Base-by-base conservation (phyloP, 2,888 invertebrate species). In the Andrena camellia region DNA sequence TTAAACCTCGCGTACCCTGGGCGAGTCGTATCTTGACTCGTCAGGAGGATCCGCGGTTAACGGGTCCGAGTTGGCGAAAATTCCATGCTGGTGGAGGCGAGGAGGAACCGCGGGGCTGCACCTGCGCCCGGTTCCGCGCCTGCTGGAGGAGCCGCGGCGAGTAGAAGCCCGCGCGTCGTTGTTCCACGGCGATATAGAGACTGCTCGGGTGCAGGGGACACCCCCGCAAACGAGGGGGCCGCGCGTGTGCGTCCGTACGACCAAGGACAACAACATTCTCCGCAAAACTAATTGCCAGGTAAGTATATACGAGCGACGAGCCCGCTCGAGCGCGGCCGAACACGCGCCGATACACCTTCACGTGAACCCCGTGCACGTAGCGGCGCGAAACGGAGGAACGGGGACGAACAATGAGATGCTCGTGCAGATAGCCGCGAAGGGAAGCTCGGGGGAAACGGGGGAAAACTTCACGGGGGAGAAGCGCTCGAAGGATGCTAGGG, bases 201-300 rank as follows among this genome's bases (percentile, higher is more conserved):
- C 81, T 77, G 81, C 71, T 66, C 42, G 69, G 57, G 71, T 69
- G 78, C 75, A 64, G 71, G 85, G 88, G 82, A 88, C 91, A 92
- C 91, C 92, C 92, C 91, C 91, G 91, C 90, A 87, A 84, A 86
- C 89, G 89, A 89, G 89, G 87, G 84, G 88, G 90, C 90, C 89
- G 90, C 90, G 86, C 87, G 90, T 87, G 90, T 87, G 90, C 87
- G 88, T 89, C 88, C 84, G 83, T 86, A 80, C 77, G 78, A 90
- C 91, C 93, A 93, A 93, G 93, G 93, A 92, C 92, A 92, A 91
- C 93, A 93, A 93, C 93, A 93, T 93, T 93, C 93, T 93, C 93
- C 90, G 90, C 89, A 84, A 93, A 93, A 93, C 93, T 93, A 93
- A 93, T 93, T 93, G 93, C 93, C 92, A 91, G 90, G 86, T 92